Conservation (phyloP, 1,140 invertebrate genomes). For the Drosophila orena region DNA sequence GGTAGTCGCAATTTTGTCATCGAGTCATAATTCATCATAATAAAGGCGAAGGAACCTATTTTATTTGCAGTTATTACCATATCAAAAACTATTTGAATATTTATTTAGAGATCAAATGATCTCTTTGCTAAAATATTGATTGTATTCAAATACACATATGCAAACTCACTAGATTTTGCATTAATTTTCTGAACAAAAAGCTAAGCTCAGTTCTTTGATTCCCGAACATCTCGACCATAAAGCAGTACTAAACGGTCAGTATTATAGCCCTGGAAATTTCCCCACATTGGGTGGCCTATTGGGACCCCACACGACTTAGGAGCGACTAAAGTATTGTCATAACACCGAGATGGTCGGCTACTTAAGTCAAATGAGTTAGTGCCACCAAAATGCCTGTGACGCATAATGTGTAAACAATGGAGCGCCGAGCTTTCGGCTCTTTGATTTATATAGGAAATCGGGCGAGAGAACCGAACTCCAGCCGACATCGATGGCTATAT, state of each 20-base stretch:
- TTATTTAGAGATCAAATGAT: background rate
- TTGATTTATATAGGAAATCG: constrained; percentile 67
- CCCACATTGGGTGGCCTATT: constrained; percentile 30
- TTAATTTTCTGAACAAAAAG: background rate
- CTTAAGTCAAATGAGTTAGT: constrained; percentile 79
- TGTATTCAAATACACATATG: background rate
- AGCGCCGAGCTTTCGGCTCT: constrained; percentile 49
- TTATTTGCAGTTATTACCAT: background rate
- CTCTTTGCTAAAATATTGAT: too few species aligned
- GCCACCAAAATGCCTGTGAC: constrained; percentile 73
- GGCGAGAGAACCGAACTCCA: constrained; percentile 43
- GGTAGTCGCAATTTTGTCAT: background rate
- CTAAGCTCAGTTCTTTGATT: background rate
- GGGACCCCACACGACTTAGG: constrained; percentile 51
- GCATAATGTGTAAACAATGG: constrained; percentile 77
- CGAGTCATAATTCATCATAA: constrained; percentile 6
- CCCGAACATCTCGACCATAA: background rate
- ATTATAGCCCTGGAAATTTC: constrained; percentile 18
- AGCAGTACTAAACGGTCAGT: background rate
- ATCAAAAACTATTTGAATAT: background rate
- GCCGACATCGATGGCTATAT: constrained; percentile 10
- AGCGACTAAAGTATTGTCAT: constrained; percentile 57
- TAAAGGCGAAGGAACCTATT: background rate
- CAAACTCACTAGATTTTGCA: background rate
- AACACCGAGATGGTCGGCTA: constrained; percentile 53